Percentiles rank a stretch among this genome's conserved stretches.
phyloP scores from a whole-genome alignment of 2,797 vertebrate genomes.

The Sebastes minor region DNA sequence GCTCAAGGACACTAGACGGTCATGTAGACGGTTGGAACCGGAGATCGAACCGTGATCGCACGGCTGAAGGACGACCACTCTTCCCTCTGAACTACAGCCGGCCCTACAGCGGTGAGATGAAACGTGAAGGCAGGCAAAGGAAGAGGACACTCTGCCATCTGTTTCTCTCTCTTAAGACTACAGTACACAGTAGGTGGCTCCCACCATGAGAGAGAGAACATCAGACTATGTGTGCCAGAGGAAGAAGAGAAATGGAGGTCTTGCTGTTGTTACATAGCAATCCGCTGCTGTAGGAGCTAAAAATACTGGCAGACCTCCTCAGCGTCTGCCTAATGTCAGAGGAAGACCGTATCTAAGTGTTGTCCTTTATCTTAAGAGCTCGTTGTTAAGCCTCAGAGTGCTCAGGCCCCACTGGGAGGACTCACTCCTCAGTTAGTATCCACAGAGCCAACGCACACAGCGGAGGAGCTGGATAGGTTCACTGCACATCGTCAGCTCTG shows the following conservation, averaged over 20 bases:
- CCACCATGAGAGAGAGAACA: constrained; percentile 3
- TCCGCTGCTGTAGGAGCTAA: constrained; percentile 29
- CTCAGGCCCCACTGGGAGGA: neutral
- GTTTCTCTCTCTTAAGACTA: neutral
- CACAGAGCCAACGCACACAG: neutral
- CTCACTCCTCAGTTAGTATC: neutral
- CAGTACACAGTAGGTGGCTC: constrained; percentile 3
- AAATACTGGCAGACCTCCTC: constrained; percentile 31
- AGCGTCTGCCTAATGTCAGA: constrained; percentile 41
- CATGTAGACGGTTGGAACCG: no score
- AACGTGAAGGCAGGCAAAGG: neutral
- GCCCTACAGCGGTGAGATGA: neutral
- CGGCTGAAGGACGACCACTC: no score
- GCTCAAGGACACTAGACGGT: no score
- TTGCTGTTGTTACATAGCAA: constrained; percentile 30
- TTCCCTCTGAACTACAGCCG: no score
- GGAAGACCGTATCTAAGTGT: neutral
- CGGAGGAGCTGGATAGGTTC: neutral
- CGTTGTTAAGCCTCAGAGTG: constrained; percentile 3
- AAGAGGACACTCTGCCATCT: neutral
- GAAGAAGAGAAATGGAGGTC: constrained; percentile 10
- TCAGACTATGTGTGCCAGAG: constrained; percentile 23
- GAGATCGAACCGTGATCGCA: no score
- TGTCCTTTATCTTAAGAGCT: constrained; percentile 18
- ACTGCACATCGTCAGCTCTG: constrained; percentile 3